These are phyloP conservation scores for Platycheirus rosarum DNA, from an alignment of 2,888 invertebrate genomes.

Conservation along the genomic window DNA sequence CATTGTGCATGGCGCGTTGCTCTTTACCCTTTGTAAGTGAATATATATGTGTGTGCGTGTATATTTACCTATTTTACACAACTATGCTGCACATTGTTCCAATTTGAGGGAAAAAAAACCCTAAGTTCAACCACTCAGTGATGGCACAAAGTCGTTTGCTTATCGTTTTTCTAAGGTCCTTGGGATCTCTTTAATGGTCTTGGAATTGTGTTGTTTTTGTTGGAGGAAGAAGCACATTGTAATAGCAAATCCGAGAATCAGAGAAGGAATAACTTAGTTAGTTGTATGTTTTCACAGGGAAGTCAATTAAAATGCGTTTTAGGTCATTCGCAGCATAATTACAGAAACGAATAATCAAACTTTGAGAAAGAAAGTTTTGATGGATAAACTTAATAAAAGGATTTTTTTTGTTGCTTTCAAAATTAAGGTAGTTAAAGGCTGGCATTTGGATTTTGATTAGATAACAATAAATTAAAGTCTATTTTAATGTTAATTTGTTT, in stretches of 20 bases:
- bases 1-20: slow-evolving; percentile 41
- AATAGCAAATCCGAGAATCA: slow-evolving; percentile 17
- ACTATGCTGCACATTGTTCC: slow-evolving; percentile 63
- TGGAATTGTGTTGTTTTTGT: slow-evolving; percentile 30
- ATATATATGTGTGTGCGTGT: too few relatives aligned
- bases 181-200: slow-evolving; percentile 63
- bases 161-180: slow-evolving; percentile 55
- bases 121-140: slow-evolving; percentile 52
- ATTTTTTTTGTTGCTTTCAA: too few relatives aligned
- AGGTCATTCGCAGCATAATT: slow-evolving; percentile 61
- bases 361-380: neutral
- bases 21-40: slow-evolving; percentile 20
- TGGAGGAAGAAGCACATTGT: slow-evolving; percentile 20
- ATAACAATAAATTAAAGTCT: too few relatives aligned
- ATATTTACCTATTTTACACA: neutral
- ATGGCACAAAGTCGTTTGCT: slow-evolving; percentile 70
- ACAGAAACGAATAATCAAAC: neutral
- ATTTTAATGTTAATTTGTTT: too few relatives aligned
- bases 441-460: too few relatives aligned
- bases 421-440: too few relatives aligned
- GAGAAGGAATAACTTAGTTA: slow-evolving; percentile 16
- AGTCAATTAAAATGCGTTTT: slow-evolving; percentile 74
- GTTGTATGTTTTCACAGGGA: slow-evolving; percentile 6
- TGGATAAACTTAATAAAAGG: too few relatives aligned
- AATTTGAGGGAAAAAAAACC: slow-evolving; percentile 55